A percentile compares a stretch with the other conserved stretches of the same genome.
Evolutionary conservation across 2,888 invertebrate species (phyloP).

Genomic region (Agriopis marginaria): DNA sequence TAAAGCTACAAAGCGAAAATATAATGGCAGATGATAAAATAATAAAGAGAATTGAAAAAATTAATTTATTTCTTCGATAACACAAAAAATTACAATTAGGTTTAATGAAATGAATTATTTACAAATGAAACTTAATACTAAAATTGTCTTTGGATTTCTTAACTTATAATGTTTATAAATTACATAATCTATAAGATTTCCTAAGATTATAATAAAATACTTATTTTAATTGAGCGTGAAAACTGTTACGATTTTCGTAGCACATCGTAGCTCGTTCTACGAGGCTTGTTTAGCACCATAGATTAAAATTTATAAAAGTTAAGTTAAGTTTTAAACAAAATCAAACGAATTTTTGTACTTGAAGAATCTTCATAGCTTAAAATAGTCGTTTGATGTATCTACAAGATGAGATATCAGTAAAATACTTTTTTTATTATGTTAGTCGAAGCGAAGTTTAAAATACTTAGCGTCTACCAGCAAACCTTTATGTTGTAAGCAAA

Average conservation of each 20-base stretch:
- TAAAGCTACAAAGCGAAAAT: too few species aligned
- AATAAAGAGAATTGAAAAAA: not conserved
- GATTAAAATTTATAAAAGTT: not conserved
- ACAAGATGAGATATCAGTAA: too few species aligned
- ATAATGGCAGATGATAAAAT: not conserved
- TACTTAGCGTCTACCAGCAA: too few species aligned
- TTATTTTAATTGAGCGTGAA: not conserved
- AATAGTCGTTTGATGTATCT: too few species aligned
- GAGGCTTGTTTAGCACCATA: not conserved
- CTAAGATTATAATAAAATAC: not conserved
- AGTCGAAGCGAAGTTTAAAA: not conserved
- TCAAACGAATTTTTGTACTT: not conserved
- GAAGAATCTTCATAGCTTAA: too few species aligned
- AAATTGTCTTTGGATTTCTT: not conserved
- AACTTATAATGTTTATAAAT: not conserved
- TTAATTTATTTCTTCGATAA: not conserved
- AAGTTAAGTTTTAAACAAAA: not conserved
- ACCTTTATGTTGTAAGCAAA: too few species aligned
- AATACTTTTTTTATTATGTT: too few species aligned
- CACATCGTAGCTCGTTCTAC: not conserved
- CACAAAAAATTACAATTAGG: not conserved
- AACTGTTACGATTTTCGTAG: not conserved
- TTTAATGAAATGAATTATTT: not conserved
- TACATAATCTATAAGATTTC: not conserved
- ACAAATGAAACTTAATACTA: not conserved